A percentile compares a stretch with the other conserved stretches of the same genome.
Conservation (phyloP, 2,113 vertebrate genomes). For the Clarias gariepinus region DNA sequence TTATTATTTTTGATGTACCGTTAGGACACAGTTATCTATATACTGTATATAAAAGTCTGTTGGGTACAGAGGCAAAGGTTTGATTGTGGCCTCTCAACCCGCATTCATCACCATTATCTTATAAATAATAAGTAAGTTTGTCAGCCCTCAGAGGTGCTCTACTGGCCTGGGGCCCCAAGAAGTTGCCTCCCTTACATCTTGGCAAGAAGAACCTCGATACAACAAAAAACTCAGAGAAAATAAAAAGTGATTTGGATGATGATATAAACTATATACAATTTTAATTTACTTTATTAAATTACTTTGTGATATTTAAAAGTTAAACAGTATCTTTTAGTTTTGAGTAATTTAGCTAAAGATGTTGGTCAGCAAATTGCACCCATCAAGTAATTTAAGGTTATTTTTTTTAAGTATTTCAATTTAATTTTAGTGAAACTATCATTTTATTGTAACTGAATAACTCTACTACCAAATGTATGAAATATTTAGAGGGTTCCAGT, state of each 20-base stretch:
- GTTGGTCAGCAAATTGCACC: neutral
- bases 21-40: neutral
- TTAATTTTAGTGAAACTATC: neutral
- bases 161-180: too few relatives aligned
- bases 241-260: neutral
- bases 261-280: neutral
- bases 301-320: neutral
- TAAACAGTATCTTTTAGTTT: neutral
- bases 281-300: neutral
- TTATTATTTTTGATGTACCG: neutral
- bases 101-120: too few relatives aligned
- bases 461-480: neutral
- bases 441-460: conserved; percentile 4
- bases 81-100: too few relatives aligned
- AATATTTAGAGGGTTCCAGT: neutral
- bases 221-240: neutral
- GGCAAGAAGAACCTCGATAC: too few relatives aligned
- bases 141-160: too few relatives aligned
- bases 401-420: neutral
- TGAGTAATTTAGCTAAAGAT: neutral
- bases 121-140: too few relatives aligned
- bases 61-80: too few relatives aligned
- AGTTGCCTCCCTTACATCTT: too few relatives aligned
- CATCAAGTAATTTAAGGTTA: neutral
- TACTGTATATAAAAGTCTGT: too few relatives aligned